phyloP scores from a whole-genome alignment of 2,888 invertebrate genomes.

The Furcula furcula region DNA sequence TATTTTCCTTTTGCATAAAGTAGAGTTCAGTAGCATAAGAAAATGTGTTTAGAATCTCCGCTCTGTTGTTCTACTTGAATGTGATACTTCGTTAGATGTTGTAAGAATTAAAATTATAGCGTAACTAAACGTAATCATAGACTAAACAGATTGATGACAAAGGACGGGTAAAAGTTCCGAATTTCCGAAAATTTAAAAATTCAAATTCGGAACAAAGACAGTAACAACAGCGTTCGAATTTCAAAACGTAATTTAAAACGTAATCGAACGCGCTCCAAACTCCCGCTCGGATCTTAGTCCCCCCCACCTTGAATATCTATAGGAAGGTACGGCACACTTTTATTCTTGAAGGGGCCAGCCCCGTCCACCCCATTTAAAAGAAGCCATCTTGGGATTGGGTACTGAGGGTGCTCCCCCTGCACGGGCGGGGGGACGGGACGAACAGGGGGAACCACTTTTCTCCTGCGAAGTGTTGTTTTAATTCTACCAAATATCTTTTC shows the following conservation, averaged over 20 bases:
- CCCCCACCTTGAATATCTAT: slow-evolving; percentile 62
- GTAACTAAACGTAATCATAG: too few species aligned
- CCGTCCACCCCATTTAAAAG: slow-evolving; percentile 80
- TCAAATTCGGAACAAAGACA: slow-evolving; percentile 30
- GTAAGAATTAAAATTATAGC: too few species aligned
- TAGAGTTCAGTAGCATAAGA: too few species aligned
- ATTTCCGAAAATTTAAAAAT: slow-evolving; percentile 23
- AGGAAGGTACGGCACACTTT: slow-evolving; percentile 75
- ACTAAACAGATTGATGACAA: too few species aligned
- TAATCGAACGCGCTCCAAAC: slow-evolving; percentile 57
- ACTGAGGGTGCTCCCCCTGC: slow-evolving; percentile 44
- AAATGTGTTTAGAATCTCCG: too few species aligned
- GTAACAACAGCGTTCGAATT: slow-evolving; percentile 51
- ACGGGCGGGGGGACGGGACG: slow-evolving; percentile 39
- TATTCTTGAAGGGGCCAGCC: slow-evolving; percentile 75
- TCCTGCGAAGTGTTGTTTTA: slow-evolving; percentile 79
- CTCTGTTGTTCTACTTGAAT: too few species aligned
- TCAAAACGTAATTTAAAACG: slow-evolving; percentile 69
- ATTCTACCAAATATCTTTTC: slow-evolving; percentile 81
- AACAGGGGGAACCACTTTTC: slow-evolving; percentile 69
- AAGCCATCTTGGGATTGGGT: slow-evolving; percentile 78
- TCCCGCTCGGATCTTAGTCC: slow-evolving; percentile 44
- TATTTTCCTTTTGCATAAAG: too few species aligned
- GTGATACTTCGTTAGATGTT: too few species aligned
- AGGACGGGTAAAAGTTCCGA: neutral